Evolutionary conservation across 2,888 invertebrate genomes (phyloP), one percentile per base, ranked within the genome.

Genomic region (Maniola hyperantus): DNA sequence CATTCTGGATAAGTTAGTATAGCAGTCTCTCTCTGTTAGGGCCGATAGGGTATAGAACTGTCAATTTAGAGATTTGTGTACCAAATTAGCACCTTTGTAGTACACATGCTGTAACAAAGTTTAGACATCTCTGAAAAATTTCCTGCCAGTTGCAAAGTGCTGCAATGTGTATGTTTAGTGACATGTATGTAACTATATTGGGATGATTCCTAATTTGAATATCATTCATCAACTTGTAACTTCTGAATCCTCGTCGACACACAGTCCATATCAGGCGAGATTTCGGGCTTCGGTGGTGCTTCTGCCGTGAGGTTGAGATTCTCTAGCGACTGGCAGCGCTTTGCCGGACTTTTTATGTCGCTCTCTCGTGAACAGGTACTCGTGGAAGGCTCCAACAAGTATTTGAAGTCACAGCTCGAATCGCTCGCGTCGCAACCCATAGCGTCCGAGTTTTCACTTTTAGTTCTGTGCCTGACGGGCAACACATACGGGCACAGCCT

Each of bases 171-270:
- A 2, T 18, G 5, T 33, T 11, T 48, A 60, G 50, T 65, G 65
- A 60, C 60, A 46, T 58, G 34, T 65, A 59, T 51, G 44, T 60
- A 44, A 64, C 48, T 60, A 60, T 60, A 18, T 18, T 36, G 62
- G 20, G 18, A 42, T 46, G 20, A 48, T 60, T 54, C 46, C 8
- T 64, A 64, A 66, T 66, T 20, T 66, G 64, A 68, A 20, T 83
- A 89, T 92, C 92, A 93, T 88, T 94, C 94, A 73, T 91, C 93
- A 66, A 94, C 94, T 81, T 93, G 94, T 65, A 94, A 80, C 78
- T 94, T 94, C 80, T 94, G 94, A 78, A 95, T 94, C 74, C 92
- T 92, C 70, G 93, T 93, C 10, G 94, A 94, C 55, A 94, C 94
- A 76, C 93, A 91, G 73, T 95, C 94, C 85, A 94, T 88, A 74